Percentiles rank a stretch among this genome's conserved stretches.
Conservation (phyloP, 2,888 invertebrate genomes). For the Deilephila porcellus region DNA sequence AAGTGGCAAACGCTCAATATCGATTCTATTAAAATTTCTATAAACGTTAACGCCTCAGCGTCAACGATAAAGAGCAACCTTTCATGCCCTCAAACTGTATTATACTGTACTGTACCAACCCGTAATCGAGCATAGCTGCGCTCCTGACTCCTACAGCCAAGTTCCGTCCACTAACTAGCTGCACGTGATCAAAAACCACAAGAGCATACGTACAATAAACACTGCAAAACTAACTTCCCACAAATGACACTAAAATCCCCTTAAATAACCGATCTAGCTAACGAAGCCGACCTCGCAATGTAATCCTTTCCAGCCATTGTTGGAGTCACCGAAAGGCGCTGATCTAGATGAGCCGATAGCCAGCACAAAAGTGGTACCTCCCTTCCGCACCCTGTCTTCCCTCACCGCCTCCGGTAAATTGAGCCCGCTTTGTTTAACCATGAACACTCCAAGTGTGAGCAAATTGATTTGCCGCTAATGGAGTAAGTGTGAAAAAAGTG, state of each 20-base stretch:
- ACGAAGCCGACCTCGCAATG: conserved; percentile 19
- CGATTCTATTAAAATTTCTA: no score
- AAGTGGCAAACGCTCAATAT: no score
- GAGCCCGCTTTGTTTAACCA: conserved; percentile 23
- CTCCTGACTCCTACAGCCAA: neutral
- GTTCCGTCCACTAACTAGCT: neutral
- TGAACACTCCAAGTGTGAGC: conserved; percentile 23
- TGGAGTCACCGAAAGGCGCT: conserved; percentile 9
- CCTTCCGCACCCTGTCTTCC: neutral
- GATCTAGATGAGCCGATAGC: conserved; percentile 21
- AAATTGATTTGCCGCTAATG: conserved; percentile 24
- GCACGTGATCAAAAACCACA: neutral
- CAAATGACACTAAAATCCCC: conserved; percentile 10
- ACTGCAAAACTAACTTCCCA: conserved; percentile 1
- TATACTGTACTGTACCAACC: no score
- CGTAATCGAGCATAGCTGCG: no score
- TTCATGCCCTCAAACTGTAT: no score
- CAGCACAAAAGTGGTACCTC: conserved; percentile 5
- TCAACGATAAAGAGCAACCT: no score
- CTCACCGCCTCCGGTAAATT: conserved; percentile 1
- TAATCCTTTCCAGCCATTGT: conserved; percentile 23
- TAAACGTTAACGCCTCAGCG: no score
- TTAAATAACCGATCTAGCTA: conserved; percentile 17
- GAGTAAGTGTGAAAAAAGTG: conserved; percentile 24
- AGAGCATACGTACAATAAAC: neutral